A percentile compares a stretch with the other conserved stretches of the same genome.
Conservation (phyloP, 1,140 invertebrate species). For the Hesperophylax magnus region DNA sequence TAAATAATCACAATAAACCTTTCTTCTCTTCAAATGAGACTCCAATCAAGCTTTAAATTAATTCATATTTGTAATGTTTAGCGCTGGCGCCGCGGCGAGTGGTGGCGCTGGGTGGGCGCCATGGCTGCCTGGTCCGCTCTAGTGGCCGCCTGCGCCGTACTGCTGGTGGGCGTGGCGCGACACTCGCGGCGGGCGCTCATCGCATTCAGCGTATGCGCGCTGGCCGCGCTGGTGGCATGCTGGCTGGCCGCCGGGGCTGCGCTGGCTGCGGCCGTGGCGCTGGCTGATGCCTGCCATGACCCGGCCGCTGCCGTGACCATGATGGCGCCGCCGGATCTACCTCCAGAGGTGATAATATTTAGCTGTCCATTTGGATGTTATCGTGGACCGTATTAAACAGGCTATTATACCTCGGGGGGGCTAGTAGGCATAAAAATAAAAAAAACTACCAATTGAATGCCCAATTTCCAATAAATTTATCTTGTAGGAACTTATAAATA, state of each 20-base stretch:
- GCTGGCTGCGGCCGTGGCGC: conserved; percentile 83
- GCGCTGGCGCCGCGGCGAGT: conserved; percentile 73
- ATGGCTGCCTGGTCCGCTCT: conserved; percentile 84
- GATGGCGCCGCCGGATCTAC: conserved; percentile 81
- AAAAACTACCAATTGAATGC: no score
- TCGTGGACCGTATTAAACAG: no score
- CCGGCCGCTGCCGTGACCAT: conserved; percentile 84
- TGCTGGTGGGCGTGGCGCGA: conserved; percentile 86
- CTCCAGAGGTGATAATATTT: conserved; percentile 65
- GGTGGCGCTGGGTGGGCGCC: conserved; percentile 83
- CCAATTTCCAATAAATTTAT: no score
- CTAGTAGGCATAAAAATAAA: no score
- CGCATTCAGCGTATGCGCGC: conserved; percentile 85
- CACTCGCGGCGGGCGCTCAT: conserved; percentile 88
- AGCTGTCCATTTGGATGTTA: no score
- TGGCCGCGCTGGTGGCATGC: conserved; percentile 91
- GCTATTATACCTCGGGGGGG: no score
- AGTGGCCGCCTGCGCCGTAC: conserved; percentile 84
- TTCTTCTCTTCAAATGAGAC: no score
- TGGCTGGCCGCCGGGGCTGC: conserved; percentile 90
- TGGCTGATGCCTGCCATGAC: conserved; percentile 83
- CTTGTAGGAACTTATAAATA: no score
- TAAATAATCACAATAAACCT: no score
- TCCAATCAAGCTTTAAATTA: no score
- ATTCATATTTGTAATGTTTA: no score